Evolutionary conservation across 2,888 invertebrate genomes (phyloP).

Genomic region (Macrosiphum euphorbiae): DNA sequence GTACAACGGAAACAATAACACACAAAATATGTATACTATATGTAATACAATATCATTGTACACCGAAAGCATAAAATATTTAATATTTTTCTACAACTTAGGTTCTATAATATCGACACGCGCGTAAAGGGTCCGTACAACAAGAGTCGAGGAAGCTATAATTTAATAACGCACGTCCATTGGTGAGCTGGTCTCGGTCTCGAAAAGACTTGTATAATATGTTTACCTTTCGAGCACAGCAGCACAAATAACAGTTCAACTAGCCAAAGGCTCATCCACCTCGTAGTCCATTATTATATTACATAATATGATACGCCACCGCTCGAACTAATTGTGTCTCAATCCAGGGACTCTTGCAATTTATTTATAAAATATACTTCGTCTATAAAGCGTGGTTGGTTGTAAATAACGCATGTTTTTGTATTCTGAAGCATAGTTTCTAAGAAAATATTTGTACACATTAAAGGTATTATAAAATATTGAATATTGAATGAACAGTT

Average conservation of each 20-base stretch:
- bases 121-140: neutral
- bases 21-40: neutral
- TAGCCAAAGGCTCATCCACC: neutral
- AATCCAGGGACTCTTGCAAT: neutral
- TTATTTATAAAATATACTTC: neutral
- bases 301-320: neutral
- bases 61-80: neutral
- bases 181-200: neutral
- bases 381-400: neutral
- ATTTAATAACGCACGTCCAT: neutral
- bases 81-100: neutral
- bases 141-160: neutral
- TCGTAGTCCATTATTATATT: neutral
- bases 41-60: neutral
- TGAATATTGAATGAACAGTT: neutral
- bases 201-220: neutral
- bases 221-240: neutral
- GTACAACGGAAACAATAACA: neutral
- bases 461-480: neutral
- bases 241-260: neutral
- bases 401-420: neutral
- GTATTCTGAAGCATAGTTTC: neutral
- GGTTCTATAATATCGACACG: neutral
- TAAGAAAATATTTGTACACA: neutral
- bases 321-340: neutral